phyloP scores from a whole-genome alignment of 2,113 vertebrate species.

The Silurus glanis region DNA sequence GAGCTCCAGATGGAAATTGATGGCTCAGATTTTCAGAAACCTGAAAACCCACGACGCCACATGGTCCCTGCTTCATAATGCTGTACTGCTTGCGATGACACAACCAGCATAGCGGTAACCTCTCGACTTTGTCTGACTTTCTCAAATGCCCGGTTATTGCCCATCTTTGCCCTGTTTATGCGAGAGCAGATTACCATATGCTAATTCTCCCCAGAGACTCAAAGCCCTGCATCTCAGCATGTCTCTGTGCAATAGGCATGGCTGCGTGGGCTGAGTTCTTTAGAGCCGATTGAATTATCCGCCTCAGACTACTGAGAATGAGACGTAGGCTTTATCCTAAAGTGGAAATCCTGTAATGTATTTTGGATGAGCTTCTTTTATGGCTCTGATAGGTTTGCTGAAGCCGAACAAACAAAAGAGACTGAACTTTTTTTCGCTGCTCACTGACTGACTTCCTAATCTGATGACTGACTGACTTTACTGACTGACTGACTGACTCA shows the following conservation, averaged over 20 bases:
- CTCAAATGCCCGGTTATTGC: neutral
- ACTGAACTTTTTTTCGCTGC: neutral
- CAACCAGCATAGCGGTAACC: neutral
- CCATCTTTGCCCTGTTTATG: neutral
- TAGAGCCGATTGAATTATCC: constrained; percentile 2
- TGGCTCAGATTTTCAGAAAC: constrained; percentile 30
- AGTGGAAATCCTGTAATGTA: constrained; percentile 38
- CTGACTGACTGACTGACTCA: too few relatives aligned
- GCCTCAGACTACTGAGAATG: neutral
- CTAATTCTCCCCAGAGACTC: constrained; percentile 17
- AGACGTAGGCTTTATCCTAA: constrained; percentile 33
- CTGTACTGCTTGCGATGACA: neutral
- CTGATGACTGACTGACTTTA: neutral
- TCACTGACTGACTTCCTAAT: neutral
- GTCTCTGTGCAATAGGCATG: constrained; percentile 23
- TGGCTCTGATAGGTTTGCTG: constrained; percentile 13
- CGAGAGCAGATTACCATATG: constrained; percentile 28
- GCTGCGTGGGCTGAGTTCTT: constrained; percentile 1
- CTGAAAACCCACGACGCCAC: constrained; percentile 1
- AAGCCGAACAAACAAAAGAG: constrained; percentile 10
- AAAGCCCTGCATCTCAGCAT: constrained; percentile 11
- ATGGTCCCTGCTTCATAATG: constrained; percentile 13
- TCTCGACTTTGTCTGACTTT: constrained; percentile 28
- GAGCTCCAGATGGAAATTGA: constrained; percentile 45
- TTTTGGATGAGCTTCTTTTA: constrained; percentile 48